Conservation (phyloP, 2,888 invertebrate genomes). For the Protodeltote pygarga region DNA sequence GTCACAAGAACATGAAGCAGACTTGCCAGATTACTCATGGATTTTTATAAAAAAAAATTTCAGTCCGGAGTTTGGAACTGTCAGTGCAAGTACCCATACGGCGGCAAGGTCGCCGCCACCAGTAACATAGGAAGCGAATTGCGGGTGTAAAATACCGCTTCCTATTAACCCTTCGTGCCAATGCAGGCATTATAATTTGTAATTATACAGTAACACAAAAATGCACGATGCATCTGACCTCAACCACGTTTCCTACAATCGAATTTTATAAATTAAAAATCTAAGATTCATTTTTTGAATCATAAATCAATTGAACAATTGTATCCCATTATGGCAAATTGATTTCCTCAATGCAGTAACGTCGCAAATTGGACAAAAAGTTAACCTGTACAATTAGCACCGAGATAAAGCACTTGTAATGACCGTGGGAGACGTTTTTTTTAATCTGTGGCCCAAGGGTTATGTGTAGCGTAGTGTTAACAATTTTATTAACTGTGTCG, state of each 20-base stretch:
- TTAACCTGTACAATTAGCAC: constrained; percentile 77
- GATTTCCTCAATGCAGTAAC: constrained; percentile 43
- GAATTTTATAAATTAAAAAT: too few species aligned
- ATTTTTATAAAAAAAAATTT: too few species aligned
- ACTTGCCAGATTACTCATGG: too few species aligned
- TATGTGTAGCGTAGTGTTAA: constrained; percentile 42
- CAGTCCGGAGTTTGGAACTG: too few species aligned
- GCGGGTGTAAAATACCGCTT: too few species aligned
- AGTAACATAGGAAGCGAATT: too few species aligned
- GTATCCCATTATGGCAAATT: constrained; percentile 64
- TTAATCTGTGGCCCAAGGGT: constrained; percentile 54
- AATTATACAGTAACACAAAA: constrained; percentile 41
- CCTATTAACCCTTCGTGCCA: too few species aligned
- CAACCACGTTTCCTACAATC: constrained; percentile 50
- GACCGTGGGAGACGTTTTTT: constrained; percentile 76
- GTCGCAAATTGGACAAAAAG: constrained; percentile 62
- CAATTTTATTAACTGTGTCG: constrained; percentile 8
- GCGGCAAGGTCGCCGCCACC: too few species aligned
- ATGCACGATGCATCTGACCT: constrained; percentile 60
- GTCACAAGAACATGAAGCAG: too few species aligned
- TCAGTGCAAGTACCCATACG: too few species aligned
- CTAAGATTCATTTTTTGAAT: constrained; percentile 19
- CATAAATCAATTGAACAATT: constrained; percentile 52
- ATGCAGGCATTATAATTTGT: too few species aligned
- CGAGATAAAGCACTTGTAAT: constrained; percentile 79